These are phyloP conservation scores for Anoncus sp. DNA, from an alignment of 2,888 invertebrate species.

Conservation along the genomic window DNA sequence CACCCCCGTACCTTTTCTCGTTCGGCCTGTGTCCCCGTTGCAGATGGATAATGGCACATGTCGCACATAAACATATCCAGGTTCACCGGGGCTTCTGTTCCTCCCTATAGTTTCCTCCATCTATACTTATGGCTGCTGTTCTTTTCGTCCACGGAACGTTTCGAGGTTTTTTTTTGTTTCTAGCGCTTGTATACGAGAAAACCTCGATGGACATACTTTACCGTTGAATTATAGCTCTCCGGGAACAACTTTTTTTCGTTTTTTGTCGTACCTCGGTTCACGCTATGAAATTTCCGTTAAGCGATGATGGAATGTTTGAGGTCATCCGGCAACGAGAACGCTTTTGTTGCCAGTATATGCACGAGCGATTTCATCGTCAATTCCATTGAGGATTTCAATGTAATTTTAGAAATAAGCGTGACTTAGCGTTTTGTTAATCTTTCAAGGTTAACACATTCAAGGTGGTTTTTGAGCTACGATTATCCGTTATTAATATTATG, in stretches of 20 bases:
- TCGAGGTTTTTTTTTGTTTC: not conserved
- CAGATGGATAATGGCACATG: constrained; percentile 42
- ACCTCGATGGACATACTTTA: not conserved
- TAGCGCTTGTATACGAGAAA: not conserved
- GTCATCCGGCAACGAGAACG: too few species aligned
- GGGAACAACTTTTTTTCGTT: not conserved
- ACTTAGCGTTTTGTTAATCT: too few species aligned
- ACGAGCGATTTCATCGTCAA: too few species aligned
- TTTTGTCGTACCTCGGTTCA: too few species aligned
- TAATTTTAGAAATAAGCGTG: too few species aligned
- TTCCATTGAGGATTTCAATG: too few species aligned
- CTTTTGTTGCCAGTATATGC: too few species aligned
- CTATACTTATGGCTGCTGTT: not conserved
- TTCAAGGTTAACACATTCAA: too few species aligned
- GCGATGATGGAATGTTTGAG: too few species aligned
- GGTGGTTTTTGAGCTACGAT: too few species aligned
- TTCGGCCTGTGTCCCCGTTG: constrained; percentile 26
- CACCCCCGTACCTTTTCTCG: constrained; percentile 16
- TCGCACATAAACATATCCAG: constrained; percentile 41
- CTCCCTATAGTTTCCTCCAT: not conserved
- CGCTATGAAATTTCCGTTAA: too few species aligned
- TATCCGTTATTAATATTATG: too few species aligned
- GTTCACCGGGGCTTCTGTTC: not conserved
- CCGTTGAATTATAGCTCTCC: not conserved
- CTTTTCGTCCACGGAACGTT: not conserved